Conservation (phyloP, 2,888 invertebrate species). For the Pachymerium ferrugineum region DNA sequence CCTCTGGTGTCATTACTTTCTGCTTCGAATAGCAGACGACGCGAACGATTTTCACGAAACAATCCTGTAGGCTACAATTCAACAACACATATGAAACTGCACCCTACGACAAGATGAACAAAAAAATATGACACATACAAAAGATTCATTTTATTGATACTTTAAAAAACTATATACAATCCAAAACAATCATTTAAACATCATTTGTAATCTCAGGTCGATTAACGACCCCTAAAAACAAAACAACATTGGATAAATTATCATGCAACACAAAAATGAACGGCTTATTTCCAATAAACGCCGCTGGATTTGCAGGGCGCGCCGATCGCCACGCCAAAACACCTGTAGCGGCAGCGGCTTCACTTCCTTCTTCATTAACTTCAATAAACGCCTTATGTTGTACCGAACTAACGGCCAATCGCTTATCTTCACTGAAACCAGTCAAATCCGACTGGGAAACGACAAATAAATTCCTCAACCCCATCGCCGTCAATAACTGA, state of each 20-base stretch:
- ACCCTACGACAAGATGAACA: no score
- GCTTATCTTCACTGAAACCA: constrained; percentile 32
- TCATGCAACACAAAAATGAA: constrained; percentile 40
- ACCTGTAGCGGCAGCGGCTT: constrained; percentile 70
- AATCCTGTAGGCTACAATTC: no score
- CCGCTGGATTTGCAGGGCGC: not conserved
- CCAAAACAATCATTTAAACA: not conserved
- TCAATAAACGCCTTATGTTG: constrained; percentile 80
- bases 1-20: no score
- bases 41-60: no score
- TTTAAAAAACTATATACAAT: constrained; percentile 6
- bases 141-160: not conserved
- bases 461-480: constrained; percentile 33
- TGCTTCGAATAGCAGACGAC: no score
- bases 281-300: constrained; percentile 38
- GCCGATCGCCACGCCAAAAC: constrained; percentile 29
- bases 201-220: constrained; percentile 27
- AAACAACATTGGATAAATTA: constrained; percentile 36
- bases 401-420: constrained; percentile 62
- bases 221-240: constrained; percentile 38
- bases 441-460: constrained; percentile 30
- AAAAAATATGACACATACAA: no score
- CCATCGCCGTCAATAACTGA: constrained; percentile 27
- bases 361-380: constrained; percentile 81
- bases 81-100: no score